Conservation (phyloP, 2,888 invertebrate species). For the Dastarcus helophoroides region DNA sequence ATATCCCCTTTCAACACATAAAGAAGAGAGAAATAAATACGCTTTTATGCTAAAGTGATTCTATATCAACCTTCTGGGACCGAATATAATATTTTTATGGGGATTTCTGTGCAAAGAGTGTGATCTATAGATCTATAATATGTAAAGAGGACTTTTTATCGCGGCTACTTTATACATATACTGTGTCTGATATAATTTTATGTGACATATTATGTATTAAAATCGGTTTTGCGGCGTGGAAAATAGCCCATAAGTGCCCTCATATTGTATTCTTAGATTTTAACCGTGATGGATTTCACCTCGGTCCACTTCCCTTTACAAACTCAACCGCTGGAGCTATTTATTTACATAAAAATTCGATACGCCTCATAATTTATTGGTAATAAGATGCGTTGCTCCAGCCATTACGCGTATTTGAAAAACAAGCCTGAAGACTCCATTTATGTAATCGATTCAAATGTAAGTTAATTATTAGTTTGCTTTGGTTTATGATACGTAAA, state of each 20-base stretch:
- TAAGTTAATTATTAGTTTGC: too few relatives aligned
- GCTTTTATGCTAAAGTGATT: constrained; percentile 24
- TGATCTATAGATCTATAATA: constrained; percentile 37
- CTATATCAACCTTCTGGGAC: constrained; percentile 20
- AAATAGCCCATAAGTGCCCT: constrained; percentile 37
- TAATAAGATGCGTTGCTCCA: too few relatives aligned
- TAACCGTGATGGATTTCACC: constrained; percentile 29
- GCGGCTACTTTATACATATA: constrained; percentile 24
- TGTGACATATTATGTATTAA: constrained; percentile 40
- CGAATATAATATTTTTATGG: constrained; percentile 33
- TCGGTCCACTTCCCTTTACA: constrained; percentile 20
- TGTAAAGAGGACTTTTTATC: constrained; percentile 34
- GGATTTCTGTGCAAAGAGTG: constrained; percentile 30
- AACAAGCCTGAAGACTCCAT: too few relatives aligned
- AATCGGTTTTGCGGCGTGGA: constrained; percentile 38
- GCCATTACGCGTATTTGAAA: too few relatives aligned
- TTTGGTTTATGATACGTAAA: too few relatives aligned
- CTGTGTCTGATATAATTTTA: constrained; percentile 35
- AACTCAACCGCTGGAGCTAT: constrained; percentile 19
- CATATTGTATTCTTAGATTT: constrained; percentile 32
- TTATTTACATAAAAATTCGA: constrained; percentile 23
- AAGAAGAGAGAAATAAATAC: constrained; percentile 23
- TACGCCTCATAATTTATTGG: too few relatives aligned
- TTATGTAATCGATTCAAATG: too few relatives aligned
- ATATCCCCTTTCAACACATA: constrained; percentile 14